A percentile compares a stretch with the other conserved stretches of the same genome.
Evolutionary conservation across 2,113 vertebrate species (phyloP).

Genomic region (Equus przewalskii): DNA sequence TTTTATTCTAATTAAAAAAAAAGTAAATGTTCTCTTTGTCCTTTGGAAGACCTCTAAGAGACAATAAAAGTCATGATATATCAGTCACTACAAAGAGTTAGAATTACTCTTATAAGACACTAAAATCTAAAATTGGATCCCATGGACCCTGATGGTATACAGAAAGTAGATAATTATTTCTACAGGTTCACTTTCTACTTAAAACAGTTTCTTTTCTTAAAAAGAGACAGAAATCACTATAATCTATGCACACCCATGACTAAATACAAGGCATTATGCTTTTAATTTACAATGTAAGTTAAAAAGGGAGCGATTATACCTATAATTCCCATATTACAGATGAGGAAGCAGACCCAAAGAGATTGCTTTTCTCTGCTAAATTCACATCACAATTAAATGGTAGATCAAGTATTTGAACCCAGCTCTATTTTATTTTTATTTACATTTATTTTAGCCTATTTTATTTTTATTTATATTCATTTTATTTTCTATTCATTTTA

Average conservation of each 20-base stretch:
- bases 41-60: not conserved
- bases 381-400: not conserved
- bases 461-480: not conserved
- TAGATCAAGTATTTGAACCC: not conserved
- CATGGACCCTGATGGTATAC: not conserved
- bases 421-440: not conserved
- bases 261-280: not conserved
- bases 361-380: not conserved
- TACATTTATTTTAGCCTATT: not conserved
- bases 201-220: not conserved
- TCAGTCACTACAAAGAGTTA: not conserved
- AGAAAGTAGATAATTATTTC: not conserved
- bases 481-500: not conserved
- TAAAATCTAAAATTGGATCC: conserved; percentile 10
- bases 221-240: not conserved
- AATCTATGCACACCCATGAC: not conserved
- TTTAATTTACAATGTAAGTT: not conserved
- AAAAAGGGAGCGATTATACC: not conserved
- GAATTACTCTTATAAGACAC: not conserved
- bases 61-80: not conserved
- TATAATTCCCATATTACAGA: not conserved
- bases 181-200: not conserved
- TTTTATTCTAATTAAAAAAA: not conserved
- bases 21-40: not conserved
- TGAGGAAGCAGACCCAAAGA: not conserved